These are phyloP conservation scores for Lindbergichthys nudifrons DNA, from an alignment of 2,797 vertebrate species.

Conservation along the genomic window DNA sequence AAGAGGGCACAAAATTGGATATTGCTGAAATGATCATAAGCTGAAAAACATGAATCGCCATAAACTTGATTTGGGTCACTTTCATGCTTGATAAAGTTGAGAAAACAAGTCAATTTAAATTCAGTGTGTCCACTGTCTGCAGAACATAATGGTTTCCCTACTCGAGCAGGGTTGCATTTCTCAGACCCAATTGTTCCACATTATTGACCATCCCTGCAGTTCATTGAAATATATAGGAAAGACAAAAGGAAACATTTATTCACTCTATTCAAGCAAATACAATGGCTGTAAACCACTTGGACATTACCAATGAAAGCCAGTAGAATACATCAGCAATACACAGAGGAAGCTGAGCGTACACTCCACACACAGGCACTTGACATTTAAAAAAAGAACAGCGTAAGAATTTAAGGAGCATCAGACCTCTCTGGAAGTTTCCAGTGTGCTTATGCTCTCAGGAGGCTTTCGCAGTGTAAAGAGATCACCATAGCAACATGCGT, in stretches of 20 bases:
- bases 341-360: too few species aligned
- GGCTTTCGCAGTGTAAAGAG: conserved; percentile 4
- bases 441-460: conserved; percentile 1
- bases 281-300: too few species aligned
- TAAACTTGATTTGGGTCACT: too few species aligned
- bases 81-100: too few species aligned
- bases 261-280: neutral
- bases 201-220: neutral
- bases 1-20: too few species aligned
- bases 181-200: neutral
- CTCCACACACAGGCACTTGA: neutral
- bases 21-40: too few species aligned
- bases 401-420: neutral
- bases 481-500: conserved; percentile 45
- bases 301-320: too few species aligned
- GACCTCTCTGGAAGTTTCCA: neutral
- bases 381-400: neutral
- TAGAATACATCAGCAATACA: too few species aligned
- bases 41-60: too few species aligned
- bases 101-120: too few species aligned
- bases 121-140: neutral
- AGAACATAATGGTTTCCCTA: neutral
- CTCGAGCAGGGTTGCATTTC: neutral
- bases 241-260: neutral
- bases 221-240: neutral